Evolutionary conservation across 1,140 invertebrate species (phyloP).

Genomic region (Drosophila jambulina): DNA sequence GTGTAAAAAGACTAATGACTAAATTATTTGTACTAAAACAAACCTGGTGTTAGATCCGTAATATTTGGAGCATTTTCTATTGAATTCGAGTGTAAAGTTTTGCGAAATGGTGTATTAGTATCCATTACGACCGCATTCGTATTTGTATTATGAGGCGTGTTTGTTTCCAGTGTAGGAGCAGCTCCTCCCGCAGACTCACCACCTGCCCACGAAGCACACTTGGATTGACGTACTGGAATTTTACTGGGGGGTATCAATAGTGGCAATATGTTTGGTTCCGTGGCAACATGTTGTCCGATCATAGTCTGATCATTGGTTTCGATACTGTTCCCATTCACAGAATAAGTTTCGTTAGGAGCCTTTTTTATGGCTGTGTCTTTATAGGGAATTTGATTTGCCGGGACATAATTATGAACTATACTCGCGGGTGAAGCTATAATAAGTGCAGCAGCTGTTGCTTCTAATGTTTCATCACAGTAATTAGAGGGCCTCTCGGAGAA

Average conservation of each 20-base stretch:
- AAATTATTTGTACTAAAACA: conserved; percentile 13
- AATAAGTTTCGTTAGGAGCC: conserved; percentile 14
- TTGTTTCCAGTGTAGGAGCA: conserved; percentile 18
- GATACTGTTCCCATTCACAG: conserved; percentile 3
- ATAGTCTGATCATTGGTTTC: conserved; percentile 28
- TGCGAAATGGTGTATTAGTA: conserved; percentile 13
- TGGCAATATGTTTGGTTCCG: conserved; percentile 32
- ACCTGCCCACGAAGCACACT: conserved; percentile 87
- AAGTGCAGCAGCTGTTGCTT: conserved; percentile 11
- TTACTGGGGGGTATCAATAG: conserved; percentile 60
- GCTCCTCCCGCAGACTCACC: conserved; percentile 38
- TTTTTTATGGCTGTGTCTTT: conserved; percentile 20
- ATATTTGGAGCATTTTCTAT: conserved; percentile 75
- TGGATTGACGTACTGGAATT: conserved; percentile 85
- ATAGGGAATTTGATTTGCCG: background rate
- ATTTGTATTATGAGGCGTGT: conserved; percentile 27
- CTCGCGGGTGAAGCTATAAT: conserved; percentile 18
- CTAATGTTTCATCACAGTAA: conserved; percentile 52
- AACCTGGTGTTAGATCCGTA: conserved; percentile 85
- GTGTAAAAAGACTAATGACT: no score
- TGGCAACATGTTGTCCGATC: conserved; percentile 45
- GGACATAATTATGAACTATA: conserved; percentile 22
- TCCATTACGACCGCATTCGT: conserved; percentile 22
- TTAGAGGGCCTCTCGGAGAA: conserved; percentile 8
- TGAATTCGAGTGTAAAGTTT: conserved; percentile 30